Evolutionary conservation across 2,797 vertebrate species (phyloP).

Genomic region (Heterohyrax brucei): DNA sequence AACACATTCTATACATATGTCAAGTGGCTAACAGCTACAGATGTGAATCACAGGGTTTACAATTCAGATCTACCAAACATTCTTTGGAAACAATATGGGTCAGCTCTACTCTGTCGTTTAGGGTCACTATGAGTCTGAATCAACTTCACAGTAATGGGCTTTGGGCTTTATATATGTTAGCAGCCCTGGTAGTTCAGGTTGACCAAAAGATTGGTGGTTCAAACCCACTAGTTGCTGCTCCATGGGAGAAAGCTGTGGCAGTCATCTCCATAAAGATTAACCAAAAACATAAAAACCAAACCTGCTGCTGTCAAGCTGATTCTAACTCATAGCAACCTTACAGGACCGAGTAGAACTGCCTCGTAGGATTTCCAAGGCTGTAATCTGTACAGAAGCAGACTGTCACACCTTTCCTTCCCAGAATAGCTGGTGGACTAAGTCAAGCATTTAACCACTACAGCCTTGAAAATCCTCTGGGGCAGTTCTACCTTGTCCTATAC

Average conservation of each 20-base stretch:
- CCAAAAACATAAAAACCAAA: neutral
- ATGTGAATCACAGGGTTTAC: no score
- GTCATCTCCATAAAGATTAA: neutral
- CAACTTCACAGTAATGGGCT: no score
- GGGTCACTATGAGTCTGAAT: no score
- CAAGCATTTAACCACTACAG: neutral
- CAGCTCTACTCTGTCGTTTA: no score
- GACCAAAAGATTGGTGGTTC: no score
- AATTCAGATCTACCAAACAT: no score
- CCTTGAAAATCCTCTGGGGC: neutral
- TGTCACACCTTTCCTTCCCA: neutral
- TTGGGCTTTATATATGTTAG: neutral
- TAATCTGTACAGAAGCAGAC: neutral
- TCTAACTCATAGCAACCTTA: no score
- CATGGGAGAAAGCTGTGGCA: neutral
- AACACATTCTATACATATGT: constrained; percentile 14
- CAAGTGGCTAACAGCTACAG: no score
- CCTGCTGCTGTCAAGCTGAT: no score
- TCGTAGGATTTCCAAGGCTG: neutral
- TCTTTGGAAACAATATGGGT: no score
- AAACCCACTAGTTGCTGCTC: neutral
- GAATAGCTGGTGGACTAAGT: neutral
- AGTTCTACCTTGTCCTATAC: neutral
- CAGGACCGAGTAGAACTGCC: no score
- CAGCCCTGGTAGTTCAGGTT: neutral